Evolutionary conservation across 2,113 vertebrate species (phyloP).

Genomic region (Nothobranchius kuhntae): DNA sequence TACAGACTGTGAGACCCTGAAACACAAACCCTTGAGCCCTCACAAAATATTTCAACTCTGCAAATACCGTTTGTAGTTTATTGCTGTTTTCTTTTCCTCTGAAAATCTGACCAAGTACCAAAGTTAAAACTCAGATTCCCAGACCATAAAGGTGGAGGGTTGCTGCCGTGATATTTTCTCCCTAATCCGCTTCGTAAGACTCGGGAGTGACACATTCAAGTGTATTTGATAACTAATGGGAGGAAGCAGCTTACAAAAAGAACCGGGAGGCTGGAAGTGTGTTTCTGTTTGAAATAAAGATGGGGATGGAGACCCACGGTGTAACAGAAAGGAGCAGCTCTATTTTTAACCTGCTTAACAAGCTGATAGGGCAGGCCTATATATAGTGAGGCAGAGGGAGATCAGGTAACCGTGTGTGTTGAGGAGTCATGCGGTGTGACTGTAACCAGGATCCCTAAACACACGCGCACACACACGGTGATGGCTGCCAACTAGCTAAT

Average conservation of each 20-base stretch:
- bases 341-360: constrained; percentile 64
- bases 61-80: too few relatives aligned
- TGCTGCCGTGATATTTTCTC: neutral
- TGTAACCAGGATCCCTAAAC: constrained; percentile 37
- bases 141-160: too few relatives aligned
- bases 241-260: neutral
- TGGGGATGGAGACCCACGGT: neutral
- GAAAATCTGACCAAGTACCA: neutral
- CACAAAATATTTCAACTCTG: too few relatives aligned
- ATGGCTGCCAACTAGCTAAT: constrained; percentile 18
- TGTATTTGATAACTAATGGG: neutral
- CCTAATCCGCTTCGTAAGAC: too few relatives aligned
- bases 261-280: neutral
- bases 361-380: constrained; percentile 60
- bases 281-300: constrained; percentile 10
- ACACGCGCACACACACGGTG: constrained; percentile 20
- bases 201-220: neutral
- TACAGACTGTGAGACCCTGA: too few relatives aligned
- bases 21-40: too few relatives aligned
- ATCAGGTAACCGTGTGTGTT: constrained; percentile 42
- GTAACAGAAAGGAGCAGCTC: constrained; percentile 39
- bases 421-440: constrained; percentile 32
- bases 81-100: neutral
- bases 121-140: neutral
- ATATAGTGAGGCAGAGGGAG: constrained; percentile 57